Evolutionary conservation across 2,797 vertebrate species (phyloP).

Genomic region (Acestrorhynchus altus): DNA sequence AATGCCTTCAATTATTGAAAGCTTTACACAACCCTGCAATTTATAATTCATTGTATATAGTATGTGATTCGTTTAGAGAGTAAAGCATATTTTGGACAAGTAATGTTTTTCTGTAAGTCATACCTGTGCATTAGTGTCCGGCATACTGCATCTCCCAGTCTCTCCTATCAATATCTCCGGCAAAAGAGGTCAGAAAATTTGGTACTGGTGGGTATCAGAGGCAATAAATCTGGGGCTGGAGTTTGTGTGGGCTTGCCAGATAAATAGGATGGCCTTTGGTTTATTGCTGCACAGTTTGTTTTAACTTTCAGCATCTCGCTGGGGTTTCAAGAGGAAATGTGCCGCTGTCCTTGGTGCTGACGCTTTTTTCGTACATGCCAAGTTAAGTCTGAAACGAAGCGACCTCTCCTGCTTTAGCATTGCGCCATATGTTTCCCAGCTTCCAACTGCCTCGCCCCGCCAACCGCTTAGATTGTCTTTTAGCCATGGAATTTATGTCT

Average conservation of each 20-base stretch:
- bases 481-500: neutral
- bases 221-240: slow-evolving; percentile 76
- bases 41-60: slow-evolving; percentile 56
- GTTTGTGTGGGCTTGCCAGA: slow-evolving; percentile 80
- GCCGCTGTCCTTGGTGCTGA: slow-evolving; percentile 67
- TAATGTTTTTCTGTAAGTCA: slow-evolving; percentile 48
- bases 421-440: neutral
- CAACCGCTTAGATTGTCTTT: slow-evolving; percentile 6
- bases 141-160: slow-evolving; percentile 50
- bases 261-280: slow-evolving; percentile 79
- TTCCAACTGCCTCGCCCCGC: neutral
- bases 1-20: slow-evolving; percentile 66
- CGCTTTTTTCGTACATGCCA: slow-evolving; percentile 11
- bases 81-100: slow-evolving; percentile 48
- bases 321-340: slow-evolving; percentile 68
- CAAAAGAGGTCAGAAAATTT: slow-evolving; percentile 75
- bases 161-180: slow-evolving; percentile 72
- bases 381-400: slow-evolving; percentile 48
- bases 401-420: slow-evolving; percentile 52
- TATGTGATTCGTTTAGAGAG: slow-evolving; percentile 48
- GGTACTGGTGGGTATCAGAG: slow-evolving; percentile 67
- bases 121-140: slow-evolving; percentile 42
- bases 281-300: slow-evolving; percentile 76
- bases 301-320: slow-evolving; percentile 76
- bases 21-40: slow-evolving; percentile 50